Base-by-base conservation (phyloP, 1,140 invertebrate species). In the Colletes latitarsis region DNA sequence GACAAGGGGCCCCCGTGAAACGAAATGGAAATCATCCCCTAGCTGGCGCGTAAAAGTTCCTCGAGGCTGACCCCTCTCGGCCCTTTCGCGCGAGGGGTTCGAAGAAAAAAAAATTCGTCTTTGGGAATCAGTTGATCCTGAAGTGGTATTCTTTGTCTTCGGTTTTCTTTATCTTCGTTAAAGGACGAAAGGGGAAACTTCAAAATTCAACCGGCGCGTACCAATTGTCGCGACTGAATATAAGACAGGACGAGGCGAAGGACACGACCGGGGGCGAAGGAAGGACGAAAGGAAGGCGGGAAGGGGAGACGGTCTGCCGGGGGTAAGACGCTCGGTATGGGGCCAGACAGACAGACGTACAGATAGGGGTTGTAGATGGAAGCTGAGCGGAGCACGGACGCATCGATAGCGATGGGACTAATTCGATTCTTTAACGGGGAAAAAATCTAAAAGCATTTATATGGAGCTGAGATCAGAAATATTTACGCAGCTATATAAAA, bases 311-410 rank as follows among this genome's bases (percentile, higher is more conserved):
- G 55, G 66, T 69, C 55, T 10, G 49, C 30, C 8, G 21, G 55
- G 64, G 73, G 66, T 69, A 76, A 81, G 73, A 76, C 53, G 60
- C 41, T 79, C 53, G 78, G 78, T 76, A 71, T 77, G 72, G 67
- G 68, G 78, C 67, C 78, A 81, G 82, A 81, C 79, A 77, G 82
- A 64, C 77, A 64, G 46, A 66, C 62, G 64, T 39, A 77, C 74
- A 21, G 19, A 30, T n/a, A 71, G 73, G 55, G 19, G 55, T 39
- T 60, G 57, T 12, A 21, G 57, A 58, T 63, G n/a, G 64, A 57
- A 52, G 21, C n/a, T 53, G 67, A n/a, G 53, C 21, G 46, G 19
- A 58, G 53, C 52, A 10, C 12, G 5, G 41, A 17, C 49, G 41
- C 52, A 30, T 46, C 15, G 0, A 21, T 60, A 69, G 75, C 21